Conservation (phyloP, 2,888 invertebrate species). For the Drosophila colorata region DNA sequence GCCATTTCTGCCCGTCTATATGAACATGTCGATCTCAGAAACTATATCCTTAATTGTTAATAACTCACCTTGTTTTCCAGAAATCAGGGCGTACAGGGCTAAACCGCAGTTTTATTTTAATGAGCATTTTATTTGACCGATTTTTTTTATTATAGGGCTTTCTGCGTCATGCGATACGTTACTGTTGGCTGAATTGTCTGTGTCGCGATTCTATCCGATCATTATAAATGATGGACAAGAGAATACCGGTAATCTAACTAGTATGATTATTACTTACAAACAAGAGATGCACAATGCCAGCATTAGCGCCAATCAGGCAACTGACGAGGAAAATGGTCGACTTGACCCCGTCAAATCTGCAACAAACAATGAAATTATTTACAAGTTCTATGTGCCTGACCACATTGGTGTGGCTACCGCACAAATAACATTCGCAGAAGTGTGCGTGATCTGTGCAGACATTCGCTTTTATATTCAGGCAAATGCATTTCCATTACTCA, state of each 20-base stretch:
- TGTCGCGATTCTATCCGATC: slow-evolving; percentile 85
- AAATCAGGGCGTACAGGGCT: no score
- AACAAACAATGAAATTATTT: slow-evolving; percentile 81
- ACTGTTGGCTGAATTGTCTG: slow-evolving; percentile 88
- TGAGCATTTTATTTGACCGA: no score
- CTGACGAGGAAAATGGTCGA: slow-evolving; percentile 17
- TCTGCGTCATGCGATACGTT: slow-evolving; percentile 89
- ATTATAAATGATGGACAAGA: slow-evolving; percentile 83
- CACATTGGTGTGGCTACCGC: slow-evolving; percentile 82
- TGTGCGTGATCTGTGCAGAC: slow-evolving; percentile 86
- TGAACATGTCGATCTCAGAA: no score
- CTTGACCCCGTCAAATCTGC: slow-evolving; percentile 22
- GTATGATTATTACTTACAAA: slow-evolving; percentile 65
- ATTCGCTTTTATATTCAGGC: slow-evolving; percentile 86
- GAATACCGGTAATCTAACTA: slow-evolving; percentile 79
- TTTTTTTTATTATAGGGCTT: slow-evolving; percentile 87
- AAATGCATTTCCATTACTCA: slow-evolving; percentile 85
- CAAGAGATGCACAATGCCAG: slow-evolving; percentile 12
- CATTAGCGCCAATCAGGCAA: slow-evolving; percentile 8
- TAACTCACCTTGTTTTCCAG: no score
- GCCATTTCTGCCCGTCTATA: no score
- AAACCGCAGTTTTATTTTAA: no score
- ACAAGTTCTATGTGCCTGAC: slow-evolving; percentile 87
- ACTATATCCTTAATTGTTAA: no score
- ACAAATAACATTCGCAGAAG: slow-evolving; percentile 82